phyloP scores from a whole-genome alignment of 1,140 invertebrate species.

The Belonocnema kinseyi region DNA sequence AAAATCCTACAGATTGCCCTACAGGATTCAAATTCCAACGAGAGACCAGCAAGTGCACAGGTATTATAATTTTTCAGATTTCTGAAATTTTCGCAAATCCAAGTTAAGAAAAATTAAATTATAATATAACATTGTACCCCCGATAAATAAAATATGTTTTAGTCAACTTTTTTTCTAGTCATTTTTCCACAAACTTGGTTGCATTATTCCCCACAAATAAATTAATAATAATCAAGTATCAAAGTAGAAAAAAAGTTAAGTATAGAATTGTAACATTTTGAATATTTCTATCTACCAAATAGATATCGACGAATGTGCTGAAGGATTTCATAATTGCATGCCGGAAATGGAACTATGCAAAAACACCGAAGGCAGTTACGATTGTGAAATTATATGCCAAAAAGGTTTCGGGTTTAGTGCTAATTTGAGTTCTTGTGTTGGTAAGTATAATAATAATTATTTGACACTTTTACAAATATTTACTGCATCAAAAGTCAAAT shows the following conservation, averaged over 20 bases:
- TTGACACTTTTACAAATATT: conserved; percentile 13
- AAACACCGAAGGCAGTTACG: conserved; percentile 77
- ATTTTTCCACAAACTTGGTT: no score
- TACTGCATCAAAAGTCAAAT: no score
- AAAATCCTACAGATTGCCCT: conserved; percentile 78
- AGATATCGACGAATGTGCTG: conserved; percentile 79
- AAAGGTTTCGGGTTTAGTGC: conserved; percentile 80
- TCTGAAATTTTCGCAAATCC: no score
- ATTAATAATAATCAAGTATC: no score
- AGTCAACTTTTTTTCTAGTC: no score
- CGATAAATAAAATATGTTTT: no score
- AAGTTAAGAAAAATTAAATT: no score
- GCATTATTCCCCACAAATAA: no score
- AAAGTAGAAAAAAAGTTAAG: no score
- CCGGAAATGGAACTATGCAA: conserved; percentile 72
- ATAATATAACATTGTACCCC: no score
- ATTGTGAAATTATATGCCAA: conserved; percentile 78
- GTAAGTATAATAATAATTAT: conserved; percentile 57
- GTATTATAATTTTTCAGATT: neutral
- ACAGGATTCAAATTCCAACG: conserved; percentile 80
- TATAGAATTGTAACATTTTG: no score
- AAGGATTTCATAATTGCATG: conserved; percentile 68
- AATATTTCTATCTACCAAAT: no score
- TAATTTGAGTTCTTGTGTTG: conserved; percentile 73
- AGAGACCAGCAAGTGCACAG: conserved; percentile 8